Percentiles rank a stretch among this genome's conserved stretches.
Evolutionary conservation across 2,797 vertebrate genomes (phyloP).

Genomic region (Tangara arthus): DNA sequence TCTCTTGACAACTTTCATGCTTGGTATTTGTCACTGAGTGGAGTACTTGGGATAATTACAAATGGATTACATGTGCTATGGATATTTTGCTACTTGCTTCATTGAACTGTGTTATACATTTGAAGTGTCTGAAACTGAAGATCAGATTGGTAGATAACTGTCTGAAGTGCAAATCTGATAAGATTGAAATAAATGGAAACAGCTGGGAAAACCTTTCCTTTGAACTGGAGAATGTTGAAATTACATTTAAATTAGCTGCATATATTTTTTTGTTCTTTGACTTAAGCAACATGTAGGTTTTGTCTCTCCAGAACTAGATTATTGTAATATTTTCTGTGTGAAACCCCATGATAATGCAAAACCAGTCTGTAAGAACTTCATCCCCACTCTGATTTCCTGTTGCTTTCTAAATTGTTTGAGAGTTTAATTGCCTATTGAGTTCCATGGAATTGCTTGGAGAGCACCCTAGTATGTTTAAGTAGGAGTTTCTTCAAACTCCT

Average conservation of each 20-base stretch:
- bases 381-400: not conserved
- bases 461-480: not conserved
- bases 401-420: not conserved
- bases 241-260: not conserved
- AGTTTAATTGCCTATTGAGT: not conserved
- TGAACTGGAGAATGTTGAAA: not conserved
- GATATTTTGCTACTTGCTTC: not conserved
- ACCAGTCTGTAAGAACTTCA: not conserved
- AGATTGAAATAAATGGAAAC: constrained; percentile 19
- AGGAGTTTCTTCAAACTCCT: not conserved
- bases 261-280: not conserved
- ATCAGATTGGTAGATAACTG: not conserved
- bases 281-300: not conserved
- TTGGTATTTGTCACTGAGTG: not conserved
- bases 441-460: not conserved
- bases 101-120: not conserved
- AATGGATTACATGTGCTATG: not conserved
- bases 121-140: not conserved
- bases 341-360: not conserved
- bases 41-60: not conserved
- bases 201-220: constrained; percentile 10
- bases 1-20: not conserved
- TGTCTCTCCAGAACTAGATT: not conserved
- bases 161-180: constrained; percentile 11
- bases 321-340: not conserved